phyloP scores from a whole-genome alignment of 2,797 vertebrate genomes.

The Acanthopagrus latus region DNA sequence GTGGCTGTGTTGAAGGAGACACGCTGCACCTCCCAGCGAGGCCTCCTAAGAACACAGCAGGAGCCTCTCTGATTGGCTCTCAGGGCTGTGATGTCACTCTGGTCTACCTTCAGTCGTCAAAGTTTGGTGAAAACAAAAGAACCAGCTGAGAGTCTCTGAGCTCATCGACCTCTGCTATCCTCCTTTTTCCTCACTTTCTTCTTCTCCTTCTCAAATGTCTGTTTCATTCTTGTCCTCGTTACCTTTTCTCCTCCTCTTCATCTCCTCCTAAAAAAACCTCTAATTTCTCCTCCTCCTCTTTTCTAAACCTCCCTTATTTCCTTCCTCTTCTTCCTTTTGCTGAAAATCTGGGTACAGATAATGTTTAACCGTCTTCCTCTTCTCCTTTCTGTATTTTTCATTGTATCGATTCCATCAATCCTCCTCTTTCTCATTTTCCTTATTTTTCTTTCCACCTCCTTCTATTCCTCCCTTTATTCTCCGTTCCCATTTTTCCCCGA shows the following conservation, averaged over 20 bases:
- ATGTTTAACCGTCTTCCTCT: too few species aligned
- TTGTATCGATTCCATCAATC: background rate
- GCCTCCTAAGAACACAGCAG: conserved; percentile 12
- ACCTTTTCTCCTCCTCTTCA: too few species aligned
- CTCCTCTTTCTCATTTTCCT: background rate
- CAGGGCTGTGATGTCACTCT: background rate
- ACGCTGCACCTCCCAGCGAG: background rate
- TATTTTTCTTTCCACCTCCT: background rate
- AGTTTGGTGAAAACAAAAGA: background rate
- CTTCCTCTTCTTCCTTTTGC: background rate
- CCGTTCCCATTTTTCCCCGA: background rate
- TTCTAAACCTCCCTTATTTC: too few species aligned
- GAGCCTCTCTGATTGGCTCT: background rate
- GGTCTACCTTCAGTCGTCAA: background rate
- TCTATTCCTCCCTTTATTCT: background rate
- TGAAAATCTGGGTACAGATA: too few species aligned
- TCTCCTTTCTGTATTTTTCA: too few species aligned
- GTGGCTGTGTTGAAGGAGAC: background rate
- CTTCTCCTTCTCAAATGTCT: too few species aligned
- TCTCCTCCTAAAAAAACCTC: too few species aligned
- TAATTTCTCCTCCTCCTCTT: background rate
- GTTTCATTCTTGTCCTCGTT: background rate
- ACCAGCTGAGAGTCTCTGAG: background rate
- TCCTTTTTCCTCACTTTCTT: background rate
- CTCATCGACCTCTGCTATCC: background rate